These are phyloP conservation scores for Leptatherina wallacei DNA, from an alignment of 2,797 vertebrate genomes.

Conservation along the genomic window DNA sequence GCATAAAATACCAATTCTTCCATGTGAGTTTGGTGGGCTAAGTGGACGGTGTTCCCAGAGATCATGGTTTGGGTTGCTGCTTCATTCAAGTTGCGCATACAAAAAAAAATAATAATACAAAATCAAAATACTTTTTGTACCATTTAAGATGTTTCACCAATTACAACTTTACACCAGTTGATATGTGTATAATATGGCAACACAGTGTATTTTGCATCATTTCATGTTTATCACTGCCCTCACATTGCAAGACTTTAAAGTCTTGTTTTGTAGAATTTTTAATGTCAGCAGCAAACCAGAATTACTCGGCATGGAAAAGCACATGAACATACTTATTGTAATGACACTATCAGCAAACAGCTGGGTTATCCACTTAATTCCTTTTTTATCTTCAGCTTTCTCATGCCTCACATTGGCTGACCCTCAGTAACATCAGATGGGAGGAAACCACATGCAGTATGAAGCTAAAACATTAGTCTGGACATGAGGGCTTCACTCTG, in stretches of 20 bases:
- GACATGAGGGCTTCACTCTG: conserved; percentile 68
- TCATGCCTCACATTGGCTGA: conserved; percentile 52
- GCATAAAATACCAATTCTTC: not conserved
- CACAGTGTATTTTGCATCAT: not conserved
- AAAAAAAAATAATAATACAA: not conserved
- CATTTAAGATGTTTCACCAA: too few species aligned
- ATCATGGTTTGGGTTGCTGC: not conserved
- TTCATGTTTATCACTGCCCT: not conserved
- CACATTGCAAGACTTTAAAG: not conserved
- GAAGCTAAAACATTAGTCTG: conserved; percentile 66
- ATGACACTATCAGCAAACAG: conserved; percentile 39
- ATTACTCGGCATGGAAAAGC: not conserved
- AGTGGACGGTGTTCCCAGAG: not conserved
- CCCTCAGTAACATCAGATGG: conserved; percentile 58
- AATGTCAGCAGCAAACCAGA: conserved; percentile 3
- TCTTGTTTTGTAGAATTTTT: not conserved
- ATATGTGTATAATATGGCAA: not conserved
- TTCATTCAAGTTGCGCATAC: not conserved
- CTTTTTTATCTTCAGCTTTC: conserved; percentile 37
- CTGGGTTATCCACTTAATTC: conserved; percentile 12
- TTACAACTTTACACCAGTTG: too few species aligned
- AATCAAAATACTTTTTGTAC: too few species aligned
- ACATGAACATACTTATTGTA: conserved; percentile 2
- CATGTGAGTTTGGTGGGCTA: not conserved
- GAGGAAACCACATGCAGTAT: conserved; percentile 54